These are phyloP conservation scores for Todiramphus saurophagus DNA, from an alignment of 2,113 vertebrate species.

Conservation along the genomic window DNA sequence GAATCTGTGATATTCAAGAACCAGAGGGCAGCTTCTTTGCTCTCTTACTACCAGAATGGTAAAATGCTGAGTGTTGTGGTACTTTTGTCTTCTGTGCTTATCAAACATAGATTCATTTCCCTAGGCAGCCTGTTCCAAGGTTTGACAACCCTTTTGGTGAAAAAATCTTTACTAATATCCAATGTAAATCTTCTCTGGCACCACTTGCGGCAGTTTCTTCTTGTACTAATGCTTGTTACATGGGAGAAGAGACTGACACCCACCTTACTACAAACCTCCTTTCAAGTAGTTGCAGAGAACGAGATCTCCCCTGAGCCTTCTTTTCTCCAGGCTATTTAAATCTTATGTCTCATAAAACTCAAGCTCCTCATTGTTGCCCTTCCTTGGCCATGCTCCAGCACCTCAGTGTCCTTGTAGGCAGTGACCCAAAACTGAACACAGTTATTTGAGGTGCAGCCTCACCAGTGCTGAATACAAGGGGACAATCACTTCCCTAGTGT, in stretches of 20 bases:
- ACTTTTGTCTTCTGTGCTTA: background rate
- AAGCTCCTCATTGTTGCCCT: no score
- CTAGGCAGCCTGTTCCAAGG: no score
- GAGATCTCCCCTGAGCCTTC: background rate
- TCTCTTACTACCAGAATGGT: background rate
- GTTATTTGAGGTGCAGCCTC: rapidly evolving
- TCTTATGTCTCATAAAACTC: no score
- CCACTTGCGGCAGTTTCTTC: background rate
- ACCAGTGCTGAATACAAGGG: rapidly evolving
- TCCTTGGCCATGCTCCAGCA: rapidly evolving
- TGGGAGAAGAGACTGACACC: background rate
- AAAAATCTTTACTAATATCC: background rate
- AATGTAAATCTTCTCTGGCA: background rate
- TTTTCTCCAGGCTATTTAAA: background rate
- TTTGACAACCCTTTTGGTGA: background rate
- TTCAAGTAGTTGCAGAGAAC: background rate
- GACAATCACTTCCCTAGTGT: background rate
- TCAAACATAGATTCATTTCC: background rate
- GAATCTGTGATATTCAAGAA: background rate
- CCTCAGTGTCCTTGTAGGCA: rapidly evolving
- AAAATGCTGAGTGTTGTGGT: background rate
- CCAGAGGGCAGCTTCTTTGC: background rate
- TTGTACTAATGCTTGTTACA: background rate
- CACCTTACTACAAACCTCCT: rapidly evolving
- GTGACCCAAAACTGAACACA: background rate